Evolutionary conservation across 1,140 invertebrate species (phyloP), one percentile per base, ranked within the genome.

Genomic region (Calephelis virginiensis): DNA sequence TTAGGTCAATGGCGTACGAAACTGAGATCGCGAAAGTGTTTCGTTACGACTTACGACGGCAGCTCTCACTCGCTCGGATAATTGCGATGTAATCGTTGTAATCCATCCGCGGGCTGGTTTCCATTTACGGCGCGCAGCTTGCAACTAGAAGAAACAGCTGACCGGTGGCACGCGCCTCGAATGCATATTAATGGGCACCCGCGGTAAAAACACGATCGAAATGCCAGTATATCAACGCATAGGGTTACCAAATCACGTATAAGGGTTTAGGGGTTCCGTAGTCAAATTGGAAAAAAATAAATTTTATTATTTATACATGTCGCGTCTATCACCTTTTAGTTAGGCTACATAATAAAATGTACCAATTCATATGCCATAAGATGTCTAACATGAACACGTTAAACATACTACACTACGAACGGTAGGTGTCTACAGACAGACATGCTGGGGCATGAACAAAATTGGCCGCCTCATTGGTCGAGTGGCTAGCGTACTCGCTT

Each of bases 21-120:
- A 83, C 82, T 80, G 86, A 88, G 85, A 86, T 86, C 84, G 85
- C 81, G 84, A 90, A 87, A 90, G 87, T 88, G 84, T 77, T 82
- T 76, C 73, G 81, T 83, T 78, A 79, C 76, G 81, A 78, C 75
- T 83, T 78, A 79, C 76, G 81, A 78, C 74, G 74, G 73, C 72
- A 50, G 74, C 63, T 64, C 50, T 62, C 47, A 61, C 17, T 43
- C 48, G 71, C 70, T 66, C 79, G 84, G 81, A 86, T 90, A 88
- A 90, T 90, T 87, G 87, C 85, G 80, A 82, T 79, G 82, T 88
- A 87, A 85, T 85, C 82, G 80, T 48, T 80, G 85, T 88, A 87
- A 90, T 90, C 81, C 85, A 86, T 86, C 85, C 82, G 74, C 77
- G 68, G 77, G 64, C 81, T 72, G 72, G 86, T 86, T 88, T 85